Base-by-base conservation (phyloP, 2,888 invertebrate species). In the Carpatolechia fugitivella region DNA sequence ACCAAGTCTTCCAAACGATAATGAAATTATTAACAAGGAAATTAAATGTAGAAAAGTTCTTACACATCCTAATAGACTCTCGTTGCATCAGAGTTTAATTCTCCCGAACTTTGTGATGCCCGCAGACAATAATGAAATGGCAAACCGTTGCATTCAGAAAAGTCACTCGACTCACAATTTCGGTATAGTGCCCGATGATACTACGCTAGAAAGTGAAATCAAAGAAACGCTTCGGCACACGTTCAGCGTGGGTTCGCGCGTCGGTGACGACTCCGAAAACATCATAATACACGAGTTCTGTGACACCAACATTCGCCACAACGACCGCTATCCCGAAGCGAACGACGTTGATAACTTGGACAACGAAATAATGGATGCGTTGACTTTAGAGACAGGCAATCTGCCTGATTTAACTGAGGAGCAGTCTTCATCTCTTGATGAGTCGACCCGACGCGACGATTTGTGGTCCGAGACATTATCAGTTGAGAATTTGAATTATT, bases 251-350 rank as follows among this genome's bases (percentile, higher is more conserved):
- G 76, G 71, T 8, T 70, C 74, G 1, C 66, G 68, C 0, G 68
- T 75, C 0, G 69, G 69, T 0, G 74, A 72, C 3, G 70, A 64
- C 0, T 33, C 57, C 1, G 73, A 68, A 14, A 57, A 59, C 13
- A 51, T 51, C 1, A 57, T 52, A 0, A 55, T 67, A 1, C 63
- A 66, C 3, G 70, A 72, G 13, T 72, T 73, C 41, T 84, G 76
- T 57, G 88, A 88, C 49, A 88, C 88, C 0, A 88, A 88, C 57
- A 87, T 86, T n/a, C 80, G 77, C 0, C 87, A 87, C 59, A 88
- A 88, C 59, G 85, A 88, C 55, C 76, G 80, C 1, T 88, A 86
- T 54, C 88, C 88, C 0, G 88, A 88, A 52, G 85, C 83, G 1
- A 80, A 69, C 30, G 85, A 86, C 50, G 85, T 81, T 0, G 88